Evolutionary conservation across 2,888 invertebrate genomes (phyloP), one percentile per base, ranked within the genome.

Genomic region (Achlya flavicornis): DNA sequence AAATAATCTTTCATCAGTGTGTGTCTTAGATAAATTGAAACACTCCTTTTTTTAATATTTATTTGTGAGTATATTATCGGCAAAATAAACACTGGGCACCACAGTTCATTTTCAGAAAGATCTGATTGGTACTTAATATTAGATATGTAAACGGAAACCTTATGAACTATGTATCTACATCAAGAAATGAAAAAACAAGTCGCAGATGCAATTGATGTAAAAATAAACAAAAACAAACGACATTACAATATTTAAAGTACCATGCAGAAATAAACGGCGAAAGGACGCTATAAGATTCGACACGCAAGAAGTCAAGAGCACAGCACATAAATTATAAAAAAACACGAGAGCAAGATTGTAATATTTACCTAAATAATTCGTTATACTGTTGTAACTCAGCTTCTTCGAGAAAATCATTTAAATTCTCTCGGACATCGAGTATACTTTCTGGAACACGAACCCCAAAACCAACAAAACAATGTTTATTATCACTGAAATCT

Each of bases 381-480:
- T 97, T 98, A 94, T 99, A 99, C 85, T 99, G 98, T 80, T 97
- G 97, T 62, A 99, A 95, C 88, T 99, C 98, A 58, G 98, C 98
- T 94, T 98, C 98, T 85, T 97, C 96, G 73, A 99, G 96, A 91
- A 99, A 99, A 89, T 98, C 98, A 75, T 86, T 87, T 59, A 93
- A 79, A 72, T 83, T 88, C 67, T 89, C 88, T 75, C 84, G 82
- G 63, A 87, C 88, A 61, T 88, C 88, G 62, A 74, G 61, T 73
- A 84, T 70, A 77, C 75, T 82, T 77, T 91, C 92, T 92, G 84
- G 60, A 84, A 85, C 74, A 72, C 57, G 73, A 66, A 72, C 62
- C 58, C 63, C 61, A 68, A 71, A 68, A 41, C 7, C 62, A 58
- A 62, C 61, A 68, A 71, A 68, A 41, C 7, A 60, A 60, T 60